Evolutionary conservation across 2,888 invertebrate genomes (phyloP).

Genomic region (Helicoverpa assulta): DNA sequence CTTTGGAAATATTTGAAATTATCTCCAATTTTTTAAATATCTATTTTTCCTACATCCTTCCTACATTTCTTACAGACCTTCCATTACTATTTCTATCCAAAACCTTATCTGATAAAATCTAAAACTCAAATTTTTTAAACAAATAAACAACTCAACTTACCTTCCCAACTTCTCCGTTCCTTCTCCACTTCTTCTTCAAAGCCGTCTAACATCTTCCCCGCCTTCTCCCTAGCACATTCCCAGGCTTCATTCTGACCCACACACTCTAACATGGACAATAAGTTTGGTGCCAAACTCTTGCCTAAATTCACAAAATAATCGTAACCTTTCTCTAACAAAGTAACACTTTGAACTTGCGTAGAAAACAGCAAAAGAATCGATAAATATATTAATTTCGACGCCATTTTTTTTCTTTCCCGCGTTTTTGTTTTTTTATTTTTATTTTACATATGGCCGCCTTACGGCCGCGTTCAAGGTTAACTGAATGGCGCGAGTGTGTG

Average conservation of each 20-base stretch:
- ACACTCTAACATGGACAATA: slow-evolving; percentile 89
- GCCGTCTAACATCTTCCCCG: slow-evolving; percentile 86
- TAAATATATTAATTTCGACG: slow-evolving; percentile 70
- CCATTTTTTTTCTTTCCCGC: slow-evolving; percentile 68
- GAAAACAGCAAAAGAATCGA: slow-evolving; percentile 67
- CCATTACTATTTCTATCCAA: too few relatives aligned
- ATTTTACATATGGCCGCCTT: slow-evolving; percentile 55
- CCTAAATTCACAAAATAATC: slow-evolving; percentile 84
- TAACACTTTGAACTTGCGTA: slow-evolving; percentile 77
- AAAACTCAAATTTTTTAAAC: too few relatives aligned
- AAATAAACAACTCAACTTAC: slow-evolving; percentile 63
- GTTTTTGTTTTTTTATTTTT: slow-evolving; percentile 19
- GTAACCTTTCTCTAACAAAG: slow-evolving; percentile 80
- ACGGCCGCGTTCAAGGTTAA: slow-evolving; percentile 68
- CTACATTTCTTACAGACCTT: too few relatives aligned
- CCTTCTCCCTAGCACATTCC: slow-evolving; percentile 89
- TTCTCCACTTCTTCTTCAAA: slow-evolving; percentile 81
- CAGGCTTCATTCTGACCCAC: slow-evolving; percentile 86
- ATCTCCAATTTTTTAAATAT: too few relatives aligned
- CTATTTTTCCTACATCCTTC: too few relatives aligned
- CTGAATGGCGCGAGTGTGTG: slow-evolving; percentile 71
- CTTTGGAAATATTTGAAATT: too few relatives aligned
- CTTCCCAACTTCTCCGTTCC: slow-evolving; percentile 82
- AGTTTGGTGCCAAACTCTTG: slow-evolving; percentile 85
- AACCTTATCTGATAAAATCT: too few relatives aligned